Percentiles rank a stretch among this genome's conserved stretches.
These are phyloP conservation scores for Myocastor coypus DNA, from an alignment of 2,113 vertebrate genomes.

Conservation along the genomic window DNA sequence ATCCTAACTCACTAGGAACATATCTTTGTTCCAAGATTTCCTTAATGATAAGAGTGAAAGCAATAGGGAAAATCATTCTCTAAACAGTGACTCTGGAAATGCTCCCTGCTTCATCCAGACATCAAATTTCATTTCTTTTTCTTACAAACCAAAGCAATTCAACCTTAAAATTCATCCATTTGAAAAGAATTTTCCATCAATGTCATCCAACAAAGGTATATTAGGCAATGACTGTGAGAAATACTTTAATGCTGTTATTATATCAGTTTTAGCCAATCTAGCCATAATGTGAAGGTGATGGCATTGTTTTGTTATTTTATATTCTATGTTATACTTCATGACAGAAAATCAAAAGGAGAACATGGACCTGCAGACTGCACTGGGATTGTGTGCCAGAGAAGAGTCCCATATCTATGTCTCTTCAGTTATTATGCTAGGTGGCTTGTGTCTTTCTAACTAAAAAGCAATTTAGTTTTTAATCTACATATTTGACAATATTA, in stretches of 20 bases:
- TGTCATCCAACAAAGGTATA: background rate
- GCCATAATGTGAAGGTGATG: background rate
- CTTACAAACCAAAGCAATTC: slow-evolving; percentile 19
- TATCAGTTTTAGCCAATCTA: slow-evolving; percentile 5
- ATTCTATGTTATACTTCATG: background rate
- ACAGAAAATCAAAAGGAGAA: slow-evolving; percentile 43
- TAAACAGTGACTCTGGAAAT: background rate
- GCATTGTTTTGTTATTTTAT: background rate
- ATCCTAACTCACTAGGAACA: background rate
- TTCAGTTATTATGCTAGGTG: background rate
- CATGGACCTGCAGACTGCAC: background rate
- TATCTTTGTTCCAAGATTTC: background rate
- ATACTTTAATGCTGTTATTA: background rate
- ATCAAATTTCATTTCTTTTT: slow-evolving; percentile 17
- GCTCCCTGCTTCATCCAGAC: background rate
- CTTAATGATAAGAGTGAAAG: background rate
- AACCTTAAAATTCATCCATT: slow-evolving; percentile 24
- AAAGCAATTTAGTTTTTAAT: background rate
- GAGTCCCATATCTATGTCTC: fast-evolving
- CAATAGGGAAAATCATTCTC: background rate
- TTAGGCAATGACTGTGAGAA: background rate
- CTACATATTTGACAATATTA: background rate
- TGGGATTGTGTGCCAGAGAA: background rate
- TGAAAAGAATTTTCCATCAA: slow-evolving; percentile 43
- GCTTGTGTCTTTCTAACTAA: background rate